Base-by-base conservation (phyloP, 53 echinoderm and acorn worm species). In the Echinometra lucunter region DNA sequence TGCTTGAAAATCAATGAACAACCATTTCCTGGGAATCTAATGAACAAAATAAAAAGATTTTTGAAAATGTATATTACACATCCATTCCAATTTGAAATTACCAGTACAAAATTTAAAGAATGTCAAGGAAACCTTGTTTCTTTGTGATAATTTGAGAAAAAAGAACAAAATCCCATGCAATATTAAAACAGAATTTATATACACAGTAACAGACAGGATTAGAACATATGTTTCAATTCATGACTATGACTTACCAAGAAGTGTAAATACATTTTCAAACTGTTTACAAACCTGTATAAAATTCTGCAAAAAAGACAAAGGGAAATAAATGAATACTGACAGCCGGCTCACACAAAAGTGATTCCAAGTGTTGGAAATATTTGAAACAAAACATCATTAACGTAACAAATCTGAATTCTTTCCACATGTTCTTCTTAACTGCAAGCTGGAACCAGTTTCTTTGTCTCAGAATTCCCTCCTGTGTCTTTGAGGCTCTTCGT, bases 251-350 rank as follows among this genome's bases (percentile, higher is more conserved):
- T 66, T n/a, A 63, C 32, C 28, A 3, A 67, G 30, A 28, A 32
- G 17, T 67, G 60, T 18, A 60, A 47, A 67, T 28, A 11, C 67
- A 67, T 78, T 75, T 78, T 42, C 21, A 78, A 38, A 17, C 40
- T 10, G 40, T 78, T 18, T 78, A 78, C 78, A 78, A 78, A 78
- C 78, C 78, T 78, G 38, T 42, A 32, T 18, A 15, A 78, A 40
- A 38, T 78, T 38, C 78, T 78, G 78, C 78, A 78, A 78, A 78
- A 78, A 78, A 78, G 69, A 78, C 78, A 78, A 78, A 78, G 21
- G 40, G 28, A 69, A 69, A 69, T 69, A 19, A 10, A 6, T 34
- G 34, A 69, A 30, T 69, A 25, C 63, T 63, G 63, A 63, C 63
- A 63, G 19, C 21, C 42, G 42, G 78, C 18, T 42, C 40, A 18